These are phyloP conservation scores for Drosophila melanogaster DNA, from an alignment of 1,140 invertebrate species.

Conservation along the genomic window Release_6_plus_ISO1_MT NT_033779.5:15647501-15648000, in stretches of 20 bases:
- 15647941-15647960: slow-evolving; percentile 94
- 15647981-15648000: slow-evolving; percentile 87
- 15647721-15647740: slow-evolving; percentile 11
- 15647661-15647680: slow-evolving; percentile 15
- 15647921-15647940: slow-evolving; percentile 89
- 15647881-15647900: slow-evolving; percentile 65
- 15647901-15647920: slow-evolving; percentile 65
- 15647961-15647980: slow-evolving; percentile 92
- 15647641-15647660: slow-evolving; percentile 23
- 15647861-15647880: slow-evolving; percentile 75
- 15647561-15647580: slow-evolving; percentile 81
- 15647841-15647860: slow-evolving; percentile 75
- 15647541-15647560: slow-evolving; percentile 62
- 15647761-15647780: not conserved
- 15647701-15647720: slow-evolving; percentile 38
- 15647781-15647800: slow-evolving; percentile 28
- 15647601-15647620: slow-evolving; percentile 19
- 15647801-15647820: slow-evolving; percentile 14
- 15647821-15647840: slow-evolving; percentile 79
- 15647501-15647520: slow-evolving; percentile 37
- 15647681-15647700: slow-evolving; percentile 9
- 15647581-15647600: slow-evolving; percentile 52
- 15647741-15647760: not conserved
- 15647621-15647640: slow-evolving; percentile 38
- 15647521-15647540: slow-evolving; percentile 61